Evolutionary conservation across 2,888 invertebrate genomes (phyloP).

Genomic region (Ormyrus thymus): DNA sequence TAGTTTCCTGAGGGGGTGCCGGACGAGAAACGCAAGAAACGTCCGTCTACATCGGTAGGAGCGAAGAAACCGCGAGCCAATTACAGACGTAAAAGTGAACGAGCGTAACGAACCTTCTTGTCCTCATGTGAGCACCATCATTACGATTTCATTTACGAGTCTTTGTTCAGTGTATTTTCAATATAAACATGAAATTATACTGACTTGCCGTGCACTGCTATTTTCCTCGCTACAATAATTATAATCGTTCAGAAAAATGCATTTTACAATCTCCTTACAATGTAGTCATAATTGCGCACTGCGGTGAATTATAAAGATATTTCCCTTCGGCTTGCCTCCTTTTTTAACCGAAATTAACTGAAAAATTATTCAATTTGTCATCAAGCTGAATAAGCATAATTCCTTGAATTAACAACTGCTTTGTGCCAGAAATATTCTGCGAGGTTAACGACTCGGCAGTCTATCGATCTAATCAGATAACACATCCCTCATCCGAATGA

Average conservation of each 20-base stretch:
- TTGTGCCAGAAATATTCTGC: not conserved
- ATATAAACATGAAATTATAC: constrained; percentile 40
- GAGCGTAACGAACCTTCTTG: constrained; percentile 56
- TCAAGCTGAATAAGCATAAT: not conserved
- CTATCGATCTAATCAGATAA: not conserved
- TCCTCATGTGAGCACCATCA: constrained; percentile 48
- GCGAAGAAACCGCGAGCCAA: constrained; percentile 55
- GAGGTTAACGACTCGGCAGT: not conserved
- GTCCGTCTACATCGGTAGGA: constrained; percentile 39
- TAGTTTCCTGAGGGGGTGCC: constrained; percentile 62
- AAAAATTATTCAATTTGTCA: not conserved
- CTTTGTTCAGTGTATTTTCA: constrained; percentile 48
- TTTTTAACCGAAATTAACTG: constrained; percentile 7
- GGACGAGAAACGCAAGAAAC: constrained; percentile 32
- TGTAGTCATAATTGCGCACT: constrained; percentile 4
- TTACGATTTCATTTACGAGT: constrained; percentile 53
- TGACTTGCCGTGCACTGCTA: not conserved
- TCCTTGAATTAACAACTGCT: not conserved
- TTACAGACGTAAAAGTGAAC: constrained; percentile 56
- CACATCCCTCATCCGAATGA: constrained; percentile 30
- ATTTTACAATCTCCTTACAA: constrained; percentile 34
- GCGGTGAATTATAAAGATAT: constrained; percentile 10
- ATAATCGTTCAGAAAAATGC: constrained; percentile 19
- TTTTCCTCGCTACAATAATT: constrained; percentile 29
- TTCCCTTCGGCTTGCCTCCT: not conserved